Conservation (phyloP, 2,888 invertebrate species). For the Drosophila meridiana region DNA sequence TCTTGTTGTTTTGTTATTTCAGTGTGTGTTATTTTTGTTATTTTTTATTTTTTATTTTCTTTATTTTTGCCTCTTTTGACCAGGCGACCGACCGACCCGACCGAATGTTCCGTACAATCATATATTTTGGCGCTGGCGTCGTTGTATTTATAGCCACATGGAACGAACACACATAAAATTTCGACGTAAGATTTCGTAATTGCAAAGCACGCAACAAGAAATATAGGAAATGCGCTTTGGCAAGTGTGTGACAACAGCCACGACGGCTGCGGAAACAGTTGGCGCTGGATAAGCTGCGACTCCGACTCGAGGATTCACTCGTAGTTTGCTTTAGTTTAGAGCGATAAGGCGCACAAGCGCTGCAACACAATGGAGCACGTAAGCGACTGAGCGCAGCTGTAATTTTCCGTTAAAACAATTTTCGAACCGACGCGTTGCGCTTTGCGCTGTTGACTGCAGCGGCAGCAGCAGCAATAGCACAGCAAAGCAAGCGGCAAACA, state of each 20-base stretch:
- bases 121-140: conserved; percentile 45
- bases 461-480: conserved; percentile 14
- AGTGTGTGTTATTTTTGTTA: conserved; percentile 37
- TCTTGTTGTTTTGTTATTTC: conserved; percentile 45
- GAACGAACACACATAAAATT: conserved; percentile 57
- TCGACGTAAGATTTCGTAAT: conserved; percentile 68
- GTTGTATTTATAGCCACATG: conserved; percentile 58
- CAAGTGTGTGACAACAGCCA: conserved; percentile 12
- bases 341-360: conserved; percentile 22
- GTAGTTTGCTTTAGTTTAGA: conserved; percentile 9
- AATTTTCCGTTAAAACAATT: conserved; percentile 54
- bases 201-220: conserved; percentile 41
- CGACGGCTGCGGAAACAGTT: conserved; percentile 9
- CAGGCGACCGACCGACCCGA: conserved; percentile 23
- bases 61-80: conserved; percentile 41
- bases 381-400: conserved; percentile 22
- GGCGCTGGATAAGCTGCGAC: conserved; percentile 5
- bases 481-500: conserved; percentile 29
- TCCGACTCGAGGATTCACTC: conserved; percentile 22
- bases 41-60: conserved; percentile 37
- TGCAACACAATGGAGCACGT: conserved; percentile 15
- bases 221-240: conserved; percentile 32
- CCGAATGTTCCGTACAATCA: conserved; percentile 39
- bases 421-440: conserved; percentile 75
- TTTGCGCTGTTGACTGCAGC: conserved; percentile 76